Evolutionary conservation across 2,888 invertebrate genomes (phyloP).

Genomic region (Toxonevra muliebris): DNA sequence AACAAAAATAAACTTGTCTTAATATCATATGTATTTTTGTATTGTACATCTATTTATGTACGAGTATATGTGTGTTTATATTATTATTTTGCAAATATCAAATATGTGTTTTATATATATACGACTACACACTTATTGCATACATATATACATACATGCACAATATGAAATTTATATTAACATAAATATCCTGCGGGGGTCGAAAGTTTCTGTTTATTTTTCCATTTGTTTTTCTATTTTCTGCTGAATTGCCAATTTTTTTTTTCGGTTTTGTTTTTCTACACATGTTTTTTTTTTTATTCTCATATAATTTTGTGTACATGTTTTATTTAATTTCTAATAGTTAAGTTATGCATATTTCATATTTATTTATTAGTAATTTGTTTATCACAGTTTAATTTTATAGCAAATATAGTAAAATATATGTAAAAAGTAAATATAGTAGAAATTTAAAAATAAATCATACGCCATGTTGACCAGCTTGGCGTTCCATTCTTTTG

Average conservation of each 20-base stretch:
- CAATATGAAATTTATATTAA: not conserved
- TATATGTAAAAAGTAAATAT: too few relatives aligned
- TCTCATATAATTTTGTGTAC: not conserved
- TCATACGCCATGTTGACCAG: too few relatives aligned
- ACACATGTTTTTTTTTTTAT: not conserved
- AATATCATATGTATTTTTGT: too few relatives aligned
- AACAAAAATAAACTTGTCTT: not conserved
- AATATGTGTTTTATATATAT: not conserved
- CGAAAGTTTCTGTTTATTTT: not conserved
- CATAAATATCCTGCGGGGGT: not conserved
- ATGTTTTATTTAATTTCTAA: not conserved
- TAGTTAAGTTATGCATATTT: not conserved
- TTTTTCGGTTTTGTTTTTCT: not conserved
- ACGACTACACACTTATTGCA: too few relatives aligned
- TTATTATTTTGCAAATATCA: constrained; percentile 7
- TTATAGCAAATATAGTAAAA: too few relatives aligned
- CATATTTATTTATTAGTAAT: too few relatives aligned
- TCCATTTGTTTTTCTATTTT: not conserved
- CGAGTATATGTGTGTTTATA: not conserved
- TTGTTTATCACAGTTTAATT: too few relatives aligned
- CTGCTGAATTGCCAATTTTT: not conserved
- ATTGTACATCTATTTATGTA: too few relatives aligned
- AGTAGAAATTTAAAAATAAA: too few relatives aligned
- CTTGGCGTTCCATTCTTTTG: too few relatives aligned
- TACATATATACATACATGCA: too few relatives aligned